phyloP scores from a whole-genome alignment of 2,888 invertebrate genomes.

The Melanotus villosus region DNA sequence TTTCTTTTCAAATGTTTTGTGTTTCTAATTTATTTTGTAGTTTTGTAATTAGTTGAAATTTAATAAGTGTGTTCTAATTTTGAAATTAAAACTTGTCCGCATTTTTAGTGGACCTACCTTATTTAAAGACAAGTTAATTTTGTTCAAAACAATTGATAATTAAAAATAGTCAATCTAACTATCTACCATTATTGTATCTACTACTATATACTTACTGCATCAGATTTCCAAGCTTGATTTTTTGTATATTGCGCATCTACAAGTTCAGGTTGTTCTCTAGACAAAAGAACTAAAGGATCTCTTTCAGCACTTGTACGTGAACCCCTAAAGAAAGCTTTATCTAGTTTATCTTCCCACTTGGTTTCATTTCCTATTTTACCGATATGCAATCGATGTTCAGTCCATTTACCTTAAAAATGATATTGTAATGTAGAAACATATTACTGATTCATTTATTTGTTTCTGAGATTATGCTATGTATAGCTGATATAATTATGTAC shows the following conservation, averaged over 20 bases:
- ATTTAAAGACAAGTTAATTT: no score
- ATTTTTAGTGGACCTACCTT: no score
- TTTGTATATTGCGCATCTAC: slow-evolving; percentile 96
- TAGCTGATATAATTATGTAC: slow-evolving; percentile 50
- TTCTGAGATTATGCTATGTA: background rate
- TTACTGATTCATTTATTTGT: no score
- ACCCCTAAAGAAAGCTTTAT: slow-evolving; percentile 89
- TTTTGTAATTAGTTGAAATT: no score
- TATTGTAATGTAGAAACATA: background rate
- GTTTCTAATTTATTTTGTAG: no score
- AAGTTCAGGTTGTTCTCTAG: slow-evolving; percentile 80
- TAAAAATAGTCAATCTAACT: no score
- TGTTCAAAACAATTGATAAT: no score
- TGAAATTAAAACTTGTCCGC: no score
- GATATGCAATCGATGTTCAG: slow-evolving; percentile 76
- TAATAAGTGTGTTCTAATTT: no score
- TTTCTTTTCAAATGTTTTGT: no score
- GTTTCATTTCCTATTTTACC: slow-evolving; percentile 76
- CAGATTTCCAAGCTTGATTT: slow-evolving; percentile 98
- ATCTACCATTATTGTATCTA: no score
- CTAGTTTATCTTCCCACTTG: slow-evolving; percentile 84
- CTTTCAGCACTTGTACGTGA: slow-evolving; percentile 94
- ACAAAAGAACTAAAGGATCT: slow-evolving; percentile 88
- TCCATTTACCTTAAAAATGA: slow-evolving; percentile 89
- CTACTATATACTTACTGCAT: slow-evolving; percentile 72